Percentiles rank a stretch among this genome's conserved stretches.
Conservation (phyloP, 2,113 vertebrate species). For the Atlantisia rogersi region DNA sequence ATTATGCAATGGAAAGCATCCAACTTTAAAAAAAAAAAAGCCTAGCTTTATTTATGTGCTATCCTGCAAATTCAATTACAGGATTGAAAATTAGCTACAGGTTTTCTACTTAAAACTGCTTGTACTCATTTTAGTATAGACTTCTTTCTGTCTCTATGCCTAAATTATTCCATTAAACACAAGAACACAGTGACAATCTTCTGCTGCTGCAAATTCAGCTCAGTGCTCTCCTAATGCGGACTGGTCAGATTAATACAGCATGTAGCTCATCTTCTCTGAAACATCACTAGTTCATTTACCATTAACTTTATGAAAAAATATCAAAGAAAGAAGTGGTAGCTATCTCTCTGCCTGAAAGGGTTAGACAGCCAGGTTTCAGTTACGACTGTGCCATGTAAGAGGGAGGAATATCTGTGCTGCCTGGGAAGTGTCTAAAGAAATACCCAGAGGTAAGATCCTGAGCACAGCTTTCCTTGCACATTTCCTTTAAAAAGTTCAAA, state of each 20-base stretch:
- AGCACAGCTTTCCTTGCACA: not conserved
- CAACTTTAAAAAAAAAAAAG: conserved; percentile 12
- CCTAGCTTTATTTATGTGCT: conserved; percentile 40
- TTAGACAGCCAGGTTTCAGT: not conserved
- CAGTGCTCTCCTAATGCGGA: not conserved
- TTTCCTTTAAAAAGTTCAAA: not conserved
- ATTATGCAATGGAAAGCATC: not conserved
- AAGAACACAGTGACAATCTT: not conserved
- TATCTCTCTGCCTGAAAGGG: not conserved
- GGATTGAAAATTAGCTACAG: conserved; percentile 63
- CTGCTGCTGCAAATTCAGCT: conserved; percentile 30
- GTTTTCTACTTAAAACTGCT: conserved; percentile 52
- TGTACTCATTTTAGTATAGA: conserved; percentile 50
- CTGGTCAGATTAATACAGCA: conserved; percentile 17
- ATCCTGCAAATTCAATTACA: conserved; percentile 55
- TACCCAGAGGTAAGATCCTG: not conserved
- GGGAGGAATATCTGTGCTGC: not conserved
- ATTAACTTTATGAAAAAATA: not conserved
- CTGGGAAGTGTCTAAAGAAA: not conserved
- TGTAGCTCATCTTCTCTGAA: not conserved
- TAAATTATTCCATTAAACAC: conserved; percentile 58
- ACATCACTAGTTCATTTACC: not conserved
- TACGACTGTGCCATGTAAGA: rapidly evolving
- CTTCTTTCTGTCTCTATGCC: conserved; percentile 23
- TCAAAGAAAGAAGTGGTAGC: not conserved